Evolutionary conservation across 2,888 invertebrate genomes (phyloP), one percentile per base, ranked within the genome.

Genomic region (Leptura quadrifasciata): DNA sequence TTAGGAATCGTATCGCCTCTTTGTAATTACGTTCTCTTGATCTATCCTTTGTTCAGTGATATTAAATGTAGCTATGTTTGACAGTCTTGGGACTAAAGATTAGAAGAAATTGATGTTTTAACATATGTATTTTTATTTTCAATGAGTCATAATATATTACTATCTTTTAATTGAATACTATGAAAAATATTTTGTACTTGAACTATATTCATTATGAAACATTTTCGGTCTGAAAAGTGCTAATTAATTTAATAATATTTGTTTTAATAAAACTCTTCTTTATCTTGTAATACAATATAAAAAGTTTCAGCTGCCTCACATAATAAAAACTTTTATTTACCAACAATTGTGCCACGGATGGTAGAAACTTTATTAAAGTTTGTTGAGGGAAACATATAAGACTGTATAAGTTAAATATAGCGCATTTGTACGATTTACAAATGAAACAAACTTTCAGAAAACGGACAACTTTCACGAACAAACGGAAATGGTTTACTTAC

Each of bases 401-500:
- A 47, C 47, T 47, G 15, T 47, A 47, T 47, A 47, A 47, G 47
- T 47, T 47, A 47, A 47, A 47, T 47, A 47, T 47, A 47, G n/a
- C 0, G 47, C 47, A 47, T 47, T 47, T n/a, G 47, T 47, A 47
- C 47, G 47, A 47, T 47, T 47, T 47, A 47, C 47, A 47, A 47
- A 47, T n/a, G 47, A 47, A 47, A 47, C 47, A 47, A 47, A 47
- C 47, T 47, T 47, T 47, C 47, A 47, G n/a, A n/a, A 47, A n/a
- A 47, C 47, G n/a, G 47, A n/a, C 24, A 72, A 74, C 65, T 67
- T 70, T 72, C 39, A 55, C 54, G 63, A 72, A 71, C 60, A 54
- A 76, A 47, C 47, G 69, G 60, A 63, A 60, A 71, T 78, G 63
- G 70, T 76, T 75, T 68, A 75, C 67, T 71, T 64, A 71, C 75